Conservation (phyloP, 2,797 vertebrate genomes). For the Molossus alvarezi region DNA sequence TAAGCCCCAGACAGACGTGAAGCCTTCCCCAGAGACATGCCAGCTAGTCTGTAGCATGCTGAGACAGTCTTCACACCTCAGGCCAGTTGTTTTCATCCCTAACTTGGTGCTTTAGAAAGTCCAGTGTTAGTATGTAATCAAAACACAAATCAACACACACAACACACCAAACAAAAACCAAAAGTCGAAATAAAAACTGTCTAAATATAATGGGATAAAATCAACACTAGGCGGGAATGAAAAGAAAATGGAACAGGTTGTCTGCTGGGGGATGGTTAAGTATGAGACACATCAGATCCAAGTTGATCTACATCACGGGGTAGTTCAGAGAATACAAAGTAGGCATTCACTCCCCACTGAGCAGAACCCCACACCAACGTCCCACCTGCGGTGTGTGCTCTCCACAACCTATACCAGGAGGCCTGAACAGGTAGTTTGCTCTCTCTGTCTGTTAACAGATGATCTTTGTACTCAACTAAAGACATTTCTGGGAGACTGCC, state of each 20-base stretch:
- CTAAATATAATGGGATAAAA: not conserved
- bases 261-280: not conserved
- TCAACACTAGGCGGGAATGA: not conserved
- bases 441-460: not conserved
- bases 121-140: not conserved
- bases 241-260: not conserved
- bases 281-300: not conserved
- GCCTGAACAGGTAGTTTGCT: not conserved
- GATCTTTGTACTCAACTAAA: not conserved
- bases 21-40: not conserved
- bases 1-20: not conserved
- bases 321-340: not conserved
- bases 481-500: not conserved
- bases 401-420: not conserved
- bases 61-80: too few relatives aligned
- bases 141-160: not conserved
- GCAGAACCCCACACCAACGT: not conserved
- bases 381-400: not conserved
- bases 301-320: not conserved
- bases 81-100: not conserved
- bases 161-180: not conserved
- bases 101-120: not conserved
- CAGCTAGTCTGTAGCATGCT: accelerated
- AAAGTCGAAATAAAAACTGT: not conserved
- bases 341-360: not conserved